Evolutionary conservation across 2,797 vertebrate genomes (phyloP).

Genomic region (Graptemys geographica): DNA sequence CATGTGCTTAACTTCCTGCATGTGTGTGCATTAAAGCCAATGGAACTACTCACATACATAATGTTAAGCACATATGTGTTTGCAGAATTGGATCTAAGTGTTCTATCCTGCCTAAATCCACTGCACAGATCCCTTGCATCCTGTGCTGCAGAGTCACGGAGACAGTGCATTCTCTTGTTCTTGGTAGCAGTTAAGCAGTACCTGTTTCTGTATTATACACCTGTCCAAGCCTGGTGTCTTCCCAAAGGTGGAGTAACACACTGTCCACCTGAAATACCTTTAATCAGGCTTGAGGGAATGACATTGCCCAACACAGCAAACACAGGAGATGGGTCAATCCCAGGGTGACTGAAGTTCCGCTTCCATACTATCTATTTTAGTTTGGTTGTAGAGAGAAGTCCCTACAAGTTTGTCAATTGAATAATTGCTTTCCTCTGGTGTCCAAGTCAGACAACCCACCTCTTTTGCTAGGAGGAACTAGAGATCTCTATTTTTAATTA

Average conservation of each 20-base stretch:
- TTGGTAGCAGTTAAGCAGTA: background rate
- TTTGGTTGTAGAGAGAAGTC: background rate
- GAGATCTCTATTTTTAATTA: background rate
- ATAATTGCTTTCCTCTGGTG: background rate
- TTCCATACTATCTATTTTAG: background rate
- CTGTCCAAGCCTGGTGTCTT: background rate
- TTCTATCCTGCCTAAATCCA: background rate
- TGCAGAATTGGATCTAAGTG: background rate
- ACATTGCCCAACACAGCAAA: background rate
- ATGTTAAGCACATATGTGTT: accelerated
- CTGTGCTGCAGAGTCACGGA: background rate
- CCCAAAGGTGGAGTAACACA: background rate
- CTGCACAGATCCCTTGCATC: background rate
- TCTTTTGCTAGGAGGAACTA: background rate
- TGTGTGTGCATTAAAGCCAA: background rate
- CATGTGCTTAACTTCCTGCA: background rate
- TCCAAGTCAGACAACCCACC: background rate
- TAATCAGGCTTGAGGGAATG: background rate
- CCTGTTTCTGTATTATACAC: background rate
- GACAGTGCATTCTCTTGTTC: background rate
- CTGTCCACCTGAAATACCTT: background rate
- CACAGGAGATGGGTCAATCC: background rate
- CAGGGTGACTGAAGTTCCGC: background rate
- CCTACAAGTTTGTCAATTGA: background rate
- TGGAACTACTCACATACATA: background rate